These are phyloP conservation scores for Myiotriccus ornatus DNA, from an alignment of 2,797 vertebrate species.

Conservation along the genomic window DNA sequence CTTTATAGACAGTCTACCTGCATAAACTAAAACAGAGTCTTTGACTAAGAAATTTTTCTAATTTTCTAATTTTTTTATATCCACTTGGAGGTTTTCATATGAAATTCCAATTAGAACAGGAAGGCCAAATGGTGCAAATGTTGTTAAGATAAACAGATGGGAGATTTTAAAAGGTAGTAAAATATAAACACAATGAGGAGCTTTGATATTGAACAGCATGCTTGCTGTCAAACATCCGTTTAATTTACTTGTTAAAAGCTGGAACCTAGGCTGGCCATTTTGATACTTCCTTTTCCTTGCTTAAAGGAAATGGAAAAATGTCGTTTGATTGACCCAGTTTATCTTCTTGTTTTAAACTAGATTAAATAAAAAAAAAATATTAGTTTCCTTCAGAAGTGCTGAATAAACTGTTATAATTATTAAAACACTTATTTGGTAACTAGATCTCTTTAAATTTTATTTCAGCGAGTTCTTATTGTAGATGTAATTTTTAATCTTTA, in stretches of 20 bases:
- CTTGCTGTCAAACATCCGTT: neutral
- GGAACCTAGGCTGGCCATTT: neutral
- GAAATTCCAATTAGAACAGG: neutral
- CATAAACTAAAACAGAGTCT: neutral
- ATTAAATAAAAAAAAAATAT: neutral
- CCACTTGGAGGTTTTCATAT: neutral
- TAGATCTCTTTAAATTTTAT: neutral
- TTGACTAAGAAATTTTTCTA: neutral
- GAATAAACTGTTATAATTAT: neutral
- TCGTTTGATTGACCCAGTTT: neutral
- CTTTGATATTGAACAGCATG: neutral
- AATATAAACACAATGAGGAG: neutral
- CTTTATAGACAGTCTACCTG: neutral
- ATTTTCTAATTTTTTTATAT: neutral
- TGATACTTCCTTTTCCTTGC: neutral
- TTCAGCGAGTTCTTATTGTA: neutral
- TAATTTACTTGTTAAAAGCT: slow-evolving; percentile 3
- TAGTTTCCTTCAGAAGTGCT: neutral
- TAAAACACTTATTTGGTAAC: neutral
- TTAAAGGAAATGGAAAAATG: neutral
- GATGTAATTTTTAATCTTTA: neutral
- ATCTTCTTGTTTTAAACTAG: neutral
- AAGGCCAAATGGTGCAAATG: neutral
- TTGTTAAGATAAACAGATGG: neutral
- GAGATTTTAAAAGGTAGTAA: neutral